phyloP scores from a whole-genome alignment of 1,140 invertebrate species.

The Pseudoatta argentina region DNA sequence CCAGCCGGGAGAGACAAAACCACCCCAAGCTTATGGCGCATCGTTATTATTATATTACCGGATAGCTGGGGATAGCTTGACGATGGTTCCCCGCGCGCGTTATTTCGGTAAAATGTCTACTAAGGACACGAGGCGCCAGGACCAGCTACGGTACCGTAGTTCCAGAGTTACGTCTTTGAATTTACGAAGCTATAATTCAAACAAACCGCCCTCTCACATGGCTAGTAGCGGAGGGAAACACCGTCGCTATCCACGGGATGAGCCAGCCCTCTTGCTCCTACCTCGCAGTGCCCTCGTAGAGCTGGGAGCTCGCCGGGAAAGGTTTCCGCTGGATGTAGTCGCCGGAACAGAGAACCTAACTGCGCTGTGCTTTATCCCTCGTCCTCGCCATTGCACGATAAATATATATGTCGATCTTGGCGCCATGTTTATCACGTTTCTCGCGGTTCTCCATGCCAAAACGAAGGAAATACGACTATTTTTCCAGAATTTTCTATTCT shows the following conservation, averaged over 20 bases:
- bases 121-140: conserved; percentile 66
- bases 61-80: conserved; percentile 27
- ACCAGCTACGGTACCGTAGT: conserved; percentile 42
- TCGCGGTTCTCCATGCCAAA: not conserved
- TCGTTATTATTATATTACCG: conserved; percentile 69
- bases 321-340: conserved; percentile 64
- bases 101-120: conserved; percentile 73
- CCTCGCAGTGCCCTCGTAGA: not conserved
- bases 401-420: conserved; percentile 64
- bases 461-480: conserved; percentile 17
- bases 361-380: conserved; percentile 49
- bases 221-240: conserved; percentile 43
- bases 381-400: conserved; percentile 46
- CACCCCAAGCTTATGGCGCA: conserved; percentile 40
- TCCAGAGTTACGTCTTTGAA: conserved; percentile 75
- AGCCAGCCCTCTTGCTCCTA: conserved; percentile 45
- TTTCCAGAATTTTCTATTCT: no score
- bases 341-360: conserved; percentile 68
- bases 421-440: conserved; percentile 37
- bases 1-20: conserved; percentile 44
- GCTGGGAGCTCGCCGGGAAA: conserved; percentile 35
- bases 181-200: conserved; percentile 80
- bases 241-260: conserved; percentile 50
- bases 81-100: conserved; percentile 47
- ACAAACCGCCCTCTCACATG: conserved; percentile 61